Evolutionary conservation across 2,797 vertebrate species (phyloP).

Genomic region (Danionella dracula): DNA sequence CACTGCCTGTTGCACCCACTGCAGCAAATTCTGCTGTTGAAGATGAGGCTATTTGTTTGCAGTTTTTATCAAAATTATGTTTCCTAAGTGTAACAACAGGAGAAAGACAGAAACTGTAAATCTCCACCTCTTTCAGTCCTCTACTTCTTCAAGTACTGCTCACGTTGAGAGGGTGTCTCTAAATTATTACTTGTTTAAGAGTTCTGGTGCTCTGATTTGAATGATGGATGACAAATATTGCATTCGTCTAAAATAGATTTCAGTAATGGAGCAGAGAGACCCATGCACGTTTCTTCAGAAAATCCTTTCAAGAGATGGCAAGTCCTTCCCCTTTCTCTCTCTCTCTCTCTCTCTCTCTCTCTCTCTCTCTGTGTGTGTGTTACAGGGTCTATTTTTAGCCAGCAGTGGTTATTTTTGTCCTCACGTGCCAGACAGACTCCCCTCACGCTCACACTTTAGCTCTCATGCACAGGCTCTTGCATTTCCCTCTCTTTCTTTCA

Average conservation of each 20-base stretch:
- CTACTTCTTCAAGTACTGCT: not conserved
- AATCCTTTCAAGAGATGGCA: conserved; percentile 6
- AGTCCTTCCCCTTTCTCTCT: conserved; percentile 4
- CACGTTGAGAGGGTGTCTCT: not conserved
- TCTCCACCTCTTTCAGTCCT: not conserved
- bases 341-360: not conserved
- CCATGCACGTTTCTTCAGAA: not conserved
- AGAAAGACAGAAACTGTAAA: not conserved
- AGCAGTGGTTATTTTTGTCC: conserved; percentile 39
- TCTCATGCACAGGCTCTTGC: conserved; percentile 6
- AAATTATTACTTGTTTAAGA: conserved; percentile 14
- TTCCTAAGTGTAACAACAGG: too few species aligned
- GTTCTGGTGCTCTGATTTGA: conserved; percentile 22
- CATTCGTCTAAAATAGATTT: conserved; percentile 13
- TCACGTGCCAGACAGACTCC: conserved; percentile 42
- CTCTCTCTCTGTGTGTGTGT: not conserved
- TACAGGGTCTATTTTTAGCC: conserved; percentile 37
- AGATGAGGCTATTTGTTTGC: too few species aligned
- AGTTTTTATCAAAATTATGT: too few species aligned
- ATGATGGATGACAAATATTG: conserved; percentile 17
- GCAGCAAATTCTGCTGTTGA: too few species aligned
- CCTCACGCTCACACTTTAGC: conserved; percentile 9
- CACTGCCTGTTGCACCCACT: too few species aligned
- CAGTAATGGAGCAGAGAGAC: not conserved
- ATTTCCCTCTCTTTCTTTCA: not conserved